Evolutionary conservation across 2,113 vertebrate genomes (phyloP).

Genomic region (Clinocottus analis): DNA sequence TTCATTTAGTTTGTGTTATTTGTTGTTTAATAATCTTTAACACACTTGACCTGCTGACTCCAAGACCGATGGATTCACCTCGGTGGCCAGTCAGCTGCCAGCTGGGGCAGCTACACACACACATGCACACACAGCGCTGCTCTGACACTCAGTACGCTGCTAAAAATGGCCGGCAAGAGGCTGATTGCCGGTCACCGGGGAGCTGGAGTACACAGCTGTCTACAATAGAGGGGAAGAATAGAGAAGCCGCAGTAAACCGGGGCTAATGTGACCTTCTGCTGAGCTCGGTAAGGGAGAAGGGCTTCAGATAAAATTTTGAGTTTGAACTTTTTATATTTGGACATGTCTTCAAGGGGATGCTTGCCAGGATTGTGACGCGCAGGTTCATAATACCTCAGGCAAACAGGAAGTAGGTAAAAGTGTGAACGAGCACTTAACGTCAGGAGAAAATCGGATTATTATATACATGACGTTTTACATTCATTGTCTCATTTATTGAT

Average conservation of each 20-base stretch:
- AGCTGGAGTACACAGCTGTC: conserved; percentile 70
- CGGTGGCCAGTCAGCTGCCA: conserved; percentile 59
- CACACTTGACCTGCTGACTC: conserved; percentile 49
- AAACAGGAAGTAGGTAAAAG: not conserved
- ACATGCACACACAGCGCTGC: conserved; percentile 44
- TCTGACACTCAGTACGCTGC: conserved; percentile 58
- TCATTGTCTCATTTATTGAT: not conserved
- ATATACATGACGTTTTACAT: not conserved
- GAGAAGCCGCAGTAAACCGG: conserved; percentile 58
- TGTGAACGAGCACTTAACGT: not conserved
- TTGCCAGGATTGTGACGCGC: not conserved
- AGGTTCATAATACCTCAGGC: not conserved
- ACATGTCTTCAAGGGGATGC: conserved; percentile 5
- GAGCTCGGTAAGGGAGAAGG: not conserved
- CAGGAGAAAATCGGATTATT: not conserved
- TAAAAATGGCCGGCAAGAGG: conserved; percentile 73
- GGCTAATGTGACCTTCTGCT: conserved; percentile 72
- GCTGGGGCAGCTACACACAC: conserved; percentile 63
- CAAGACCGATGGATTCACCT: conserved; percentile 57
- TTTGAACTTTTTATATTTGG: conserved; percentile 20
- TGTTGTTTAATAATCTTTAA: too few relatives aligned
- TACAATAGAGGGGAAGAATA: conserved; percentile 60
- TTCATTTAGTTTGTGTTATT: not conserved
- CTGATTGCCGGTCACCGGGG: conserved; percentile 69
- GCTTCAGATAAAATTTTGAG: conserved; percentile 42